A percentile compares a stretch with the other conserved stretches of the same genome.
phyloP scores from a whole-genome alignment of 2,888 invertebrate genomes.

The Dexiosoma caninum region DNA sequence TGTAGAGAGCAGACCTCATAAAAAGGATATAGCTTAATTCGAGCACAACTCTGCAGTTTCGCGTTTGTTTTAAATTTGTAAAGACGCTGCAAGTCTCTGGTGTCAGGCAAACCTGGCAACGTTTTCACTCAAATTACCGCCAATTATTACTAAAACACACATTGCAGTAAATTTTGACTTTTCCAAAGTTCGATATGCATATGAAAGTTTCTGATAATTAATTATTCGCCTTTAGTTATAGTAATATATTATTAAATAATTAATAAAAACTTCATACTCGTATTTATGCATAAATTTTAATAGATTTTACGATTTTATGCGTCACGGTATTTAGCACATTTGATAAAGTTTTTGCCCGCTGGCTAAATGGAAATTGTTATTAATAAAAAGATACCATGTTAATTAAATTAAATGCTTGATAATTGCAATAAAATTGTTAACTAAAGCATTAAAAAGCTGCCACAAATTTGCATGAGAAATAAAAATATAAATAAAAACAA shows the following conservation, averaged over 20 bases:
- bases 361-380: conserved; percentile 15
- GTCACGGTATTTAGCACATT: conserved; percentile 29
- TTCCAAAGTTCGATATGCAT: conserved; percentile 10
- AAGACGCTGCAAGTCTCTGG: too few species aligned
- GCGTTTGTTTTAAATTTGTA: too few species aligned
- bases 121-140: background rate
- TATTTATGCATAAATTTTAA: conserved; percentile 28
- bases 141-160: conserved; percentile 21
- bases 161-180: background rate
- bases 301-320: background rate
- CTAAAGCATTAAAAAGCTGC: too few species aligned
- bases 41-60: too few species aligned
- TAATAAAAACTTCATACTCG: conserved; percentile 53
- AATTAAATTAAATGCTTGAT: conserved; percentile 23
- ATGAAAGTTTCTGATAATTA: conserved; percentile 45
- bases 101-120: background rate
- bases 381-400: conserved; percentile 5
- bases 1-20: too few species aligned
- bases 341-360: conserved; percentile 24
- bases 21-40: too few species aligned
- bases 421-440: conserved; percentile 1
- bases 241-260: conserved; percentile 64
- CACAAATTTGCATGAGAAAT: background rate
- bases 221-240: conserved; percentile 46
- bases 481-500: too few species aligned